Evolutionary conservation across 2,113 vertebrate genomes (phyloP).

Genomic region (Sus scrofa): T2T-Sscrofa CM000817.6:54591501-54592000

Average conservation of each 20-base stretch:
- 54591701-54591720: background rate
- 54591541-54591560: background rate
- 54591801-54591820: background rate
- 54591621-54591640: background rate
- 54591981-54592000: too few relatives aligned
- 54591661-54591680: background rate
- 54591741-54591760: background rate
- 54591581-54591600: background rate
- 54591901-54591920: background rate
- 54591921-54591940: too few relatives aligned
- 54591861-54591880: background rate
- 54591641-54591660: background rate
- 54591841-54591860: background rate
- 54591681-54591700: background rate
- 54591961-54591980: too few relatives aligned
- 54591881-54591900: background rate
- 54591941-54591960: too few relatives aligned
- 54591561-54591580: background rate
- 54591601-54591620: background rate
- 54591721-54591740: background rate
- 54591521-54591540: background rate
- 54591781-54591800: background rate
- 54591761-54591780: slow-evolving; percentile 29
- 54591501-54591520: background rate
- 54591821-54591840: background rate